Evolutionary conservation across 1,140 invertebrate species (phyloP), one percentile per base, ranked within the genome.

Genomic region (Drosophila elegans): DNA sequence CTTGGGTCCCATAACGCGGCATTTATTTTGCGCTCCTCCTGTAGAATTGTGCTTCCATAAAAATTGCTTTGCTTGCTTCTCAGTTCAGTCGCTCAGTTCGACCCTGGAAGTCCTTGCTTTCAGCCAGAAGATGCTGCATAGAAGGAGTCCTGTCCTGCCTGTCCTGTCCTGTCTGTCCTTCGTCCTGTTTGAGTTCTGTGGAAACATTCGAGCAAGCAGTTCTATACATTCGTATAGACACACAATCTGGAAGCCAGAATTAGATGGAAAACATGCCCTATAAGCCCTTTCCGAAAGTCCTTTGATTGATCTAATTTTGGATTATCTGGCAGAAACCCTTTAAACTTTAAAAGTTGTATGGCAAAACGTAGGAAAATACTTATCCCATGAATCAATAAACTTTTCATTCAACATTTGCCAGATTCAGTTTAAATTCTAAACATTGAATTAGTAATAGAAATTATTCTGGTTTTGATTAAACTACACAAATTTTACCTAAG

Each of bases 11-110:
- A 88, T 88, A 88, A 89, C 86, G 84, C 86, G 84, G 83, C 85
- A 89, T 88, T 89, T 86, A 88, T 76, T 72, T 73, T 72, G 67
- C 54, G 52, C 66, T 72, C 52, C 68, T 72, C 64, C 66, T 34
- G 83, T 86, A 89, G 71, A 78, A 82, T 83, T 88, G 75, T 66
- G 53, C 51, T 75, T 82, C 84, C 79, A 86, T 89, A 86, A 88
- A 88, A 88, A 88, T 88, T 83, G 83, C 83, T 88, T 83, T 83
- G 84, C 84, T 83, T 74, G 80, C 69, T 75, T n/a, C 66, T 49
- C 48, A 12, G 78, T 56, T 60, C 75, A 76, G 64, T 68, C 60
- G 71, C 57, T 59, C 72, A 60, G 74, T 13, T 34, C 57, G 62
- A 49, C 66, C 62, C 73, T 57, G 51, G 21, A 71, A 71, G 64